A percentile compares a stretch with the other conserved stretches of the same genome.
phyloP scores from a whole-genome alignment of 64 coral and sea anemone species.

The Actinia tenebrosa region DNA sequence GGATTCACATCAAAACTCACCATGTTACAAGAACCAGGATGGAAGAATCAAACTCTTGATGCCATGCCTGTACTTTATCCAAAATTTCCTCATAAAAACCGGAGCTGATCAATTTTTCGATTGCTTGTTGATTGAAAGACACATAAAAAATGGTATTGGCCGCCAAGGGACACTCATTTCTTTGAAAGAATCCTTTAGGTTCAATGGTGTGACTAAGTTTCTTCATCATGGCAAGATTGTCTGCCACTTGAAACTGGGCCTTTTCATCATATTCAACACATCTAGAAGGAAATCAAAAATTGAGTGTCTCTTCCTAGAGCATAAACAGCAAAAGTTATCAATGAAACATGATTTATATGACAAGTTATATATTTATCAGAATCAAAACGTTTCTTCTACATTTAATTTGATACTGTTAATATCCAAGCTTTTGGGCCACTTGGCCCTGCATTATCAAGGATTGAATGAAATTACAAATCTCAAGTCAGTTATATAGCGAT shows the following conservation, averaged over 20 bases:
- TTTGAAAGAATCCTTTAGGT: neutral
- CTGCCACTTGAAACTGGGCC: neutral
- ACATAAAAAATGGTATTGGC: slow-evolving; percentile 9
- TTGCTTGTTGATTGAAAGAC: neutral
- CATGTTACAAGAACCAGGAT: neutral
- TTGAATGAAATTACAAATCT: too few species aligned
- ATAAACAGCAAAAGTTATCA: too few species aligned
- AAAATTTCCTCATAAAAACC: slow-evolving; percentile 2
- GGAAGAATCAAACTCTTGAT: neutral
- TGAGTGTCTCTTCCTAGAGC: too few species aligned
- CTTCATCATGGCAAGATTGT: neutral
- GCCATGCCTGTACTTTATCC: neutral
- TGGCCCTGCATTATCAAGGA: too few species aligned
- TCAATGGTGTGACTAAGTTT: neutral
- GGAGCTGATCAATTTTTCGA: neutral
- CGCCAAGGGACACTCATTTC: slow-evolving; percentile 5
- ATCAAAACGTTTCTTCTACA: too few species aligned
- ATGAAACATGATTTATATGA: too few species aligned
- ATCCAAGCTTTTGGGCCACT: too few species aligned
- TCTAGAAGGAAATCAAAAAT: neutral
- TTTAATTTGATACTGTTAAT: too few species aligned
- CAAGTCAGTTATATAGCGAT: too few species aligned
- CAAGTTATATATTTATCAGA: too few species aligned
- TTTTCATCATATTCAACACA: slow-evolving; percentile 22
- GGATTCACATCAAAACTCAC: neutral